Percentiles rank a stretch among this genome's conserved stretches.
Conservation (phyloP, 2,888 invertebrate species). For the Lycophotia porphyrea region DNA sequence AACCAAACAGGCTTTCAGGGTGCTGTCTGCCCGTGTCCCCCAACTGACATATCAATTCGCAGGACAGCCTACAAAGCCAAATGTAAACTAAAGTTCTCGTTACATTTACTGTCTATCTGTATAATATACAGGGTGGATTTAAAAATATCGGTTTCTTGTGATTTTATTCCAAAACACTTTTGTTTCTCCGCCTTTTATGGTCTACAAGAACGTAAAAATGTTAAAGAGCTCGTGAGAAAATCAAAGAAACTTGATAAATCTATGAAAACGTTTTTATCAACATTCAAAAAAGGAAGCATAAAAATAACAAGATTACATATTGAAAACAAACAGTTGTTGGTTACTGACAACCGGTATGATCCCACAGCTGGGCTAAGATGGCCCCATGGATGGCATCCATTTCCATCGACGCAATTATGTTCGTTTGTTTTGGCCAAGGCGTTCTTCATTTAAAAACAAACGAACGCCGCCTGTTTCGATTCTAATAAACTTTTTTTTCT, state of each 20-base stretch:
- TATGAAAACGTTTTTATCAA: background rate
- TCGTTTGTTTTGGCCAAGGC: background rate
- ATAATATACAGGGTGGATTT: background rate
- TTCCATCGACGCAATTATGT: background rate
- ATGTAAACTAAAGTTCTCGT: background rate
- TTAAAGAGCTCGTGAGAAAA: no score
- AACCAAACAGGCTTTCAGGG: constrained; percentile 6
- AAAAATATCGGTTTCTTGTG: background rate
- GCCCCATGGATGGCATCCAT: background rate
- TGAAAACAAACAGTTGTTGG: no score
- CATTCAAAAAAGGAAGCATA: background rate
- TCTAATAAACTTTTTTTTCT: background rate
- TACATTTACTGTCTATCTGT: background rate
- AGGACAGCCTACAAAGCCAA: background rate
- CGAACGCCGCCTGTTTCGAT: background rate
- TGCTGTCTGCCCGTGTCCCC: constrained; percentile 2
- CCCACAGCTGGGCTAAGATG: background rate
- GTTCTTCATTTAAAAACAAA: background rate
- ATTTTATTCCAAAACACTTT: no score
- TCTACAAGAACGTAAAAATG: no score
- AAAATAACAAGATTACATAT: background rate
- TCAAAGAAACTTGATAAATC: background rate
- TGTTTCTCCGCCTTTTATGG: no score
- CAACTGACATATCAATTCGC: constrained; percentile 11
- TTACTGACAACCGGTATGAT: background rate